A percentile compares a stretch with the other conserved stretches of the same genome.
Evolutionary conservation across 2,888 invertebrate genomes (phyloP).

Genomic region (Cyrtodaria siliqua): DNA sequence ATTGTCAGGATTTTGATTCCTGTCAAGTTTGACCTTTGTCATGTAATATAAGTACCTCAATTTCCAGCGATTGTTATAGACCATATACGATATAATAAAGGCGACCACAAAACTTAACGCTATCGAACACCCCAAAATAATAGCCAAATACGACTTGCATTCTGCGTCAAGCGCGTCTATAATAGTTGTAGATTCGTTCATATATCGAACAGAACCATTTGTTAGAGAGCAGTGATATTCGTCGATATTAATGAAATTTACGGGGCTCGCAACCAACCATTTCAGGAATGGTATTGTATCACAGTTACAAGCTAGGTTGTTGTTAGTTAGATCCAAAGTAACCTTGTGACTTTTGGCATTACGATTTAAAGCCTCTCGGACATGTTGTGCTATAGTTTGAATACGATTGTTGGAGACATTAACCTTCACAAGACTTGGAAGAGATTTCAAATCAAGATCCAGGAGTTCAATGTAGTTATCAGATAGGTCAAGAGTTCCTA

Average conservation of each 20-base stretch:
- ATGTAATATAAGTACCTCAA: constrained; percentile 57
- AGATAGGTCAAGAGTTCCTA: constrained; percentile 30
- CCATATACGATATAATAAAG: constrained; percentile 15
- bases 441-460: constrained; percentile 14
- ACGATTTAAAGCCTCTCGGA: constrained; percentile 13
- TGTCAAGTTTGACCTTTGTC: constrained; percentile 47
- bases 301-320: constrained; percentile 47
- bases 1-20: constrained; percentile 6
- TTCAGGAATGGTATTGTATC: constrained; percentile 40
- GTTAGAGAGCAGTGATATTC: constrained; percentile 42
- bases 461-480: constrained; percentile 38
- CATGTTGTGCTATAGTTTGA: constrained; percentile 4
- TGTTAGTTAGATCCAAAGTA: constrained; percentile 25
- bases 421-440: constrained; percentile 17
- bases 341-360: constrained; percentile 12
- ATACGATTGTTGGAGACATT: constrained; percentile 46
- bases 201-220: constrained; percentile 18
- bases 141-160: constrained; percentile 36
- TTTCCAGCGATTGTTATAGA: constrained; percentile 48
- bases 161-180: constrained; percentile 23
- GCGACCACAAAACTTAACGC: constrained; percentile 24
- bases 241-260: constrained; percentile 23
- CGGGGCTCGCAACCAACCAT: constrained; percentile 31
- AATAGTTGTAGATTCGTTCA: constrained; percentile 23
- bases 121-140: constrained; percentile 29